These are phyloP conservation scores for Zootoca vivipara DNA, from an alignment of 2,113 vertebrate species.

Conservation along the genomic window DNA sequence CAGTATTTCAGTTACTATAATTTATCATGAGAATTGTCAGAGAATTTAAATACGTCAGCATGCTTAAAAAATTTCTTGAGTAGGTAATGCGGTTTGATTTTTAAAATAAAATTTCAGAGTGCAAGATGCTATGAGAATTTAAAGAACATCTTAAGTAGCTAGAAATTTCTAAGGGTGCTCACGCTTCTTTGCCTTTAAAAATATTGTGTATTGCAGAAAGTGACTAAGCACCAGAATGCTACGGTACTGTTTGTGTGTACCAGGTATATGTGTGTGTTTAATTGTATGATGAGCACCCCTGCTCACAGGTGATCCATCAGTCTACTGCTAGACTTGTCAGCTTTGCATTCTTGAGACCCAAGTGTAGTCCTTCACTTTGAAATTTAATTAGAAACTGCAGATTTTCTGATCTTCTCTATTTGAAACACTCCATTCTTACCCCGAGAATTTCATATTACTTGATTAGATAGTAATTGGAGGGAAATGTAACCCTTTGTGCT, in stretches of 20 bases:
- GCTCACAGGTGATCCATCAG: constrained; percentile 30
- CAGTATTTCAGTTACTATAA: background rate
- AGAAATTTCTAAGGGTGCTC: background rate
- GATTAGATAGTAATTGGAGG: background rate
- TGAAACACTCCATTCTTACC: background rate
- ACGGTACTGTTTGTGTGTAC: constrained; percentile 11
- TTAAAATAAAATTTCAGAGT: background rate
- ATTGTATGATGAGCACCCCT: constrained; percentile 24
- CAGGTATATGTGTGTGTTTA: constrained; percentile 24
- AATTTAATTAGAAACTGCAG: background rate
- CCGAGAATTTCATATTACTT: background rate
- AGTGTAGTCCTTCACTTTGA: background rate
- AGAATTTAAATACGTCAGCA: constrained; percentile 1
- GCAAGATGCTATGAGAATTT: background rate
- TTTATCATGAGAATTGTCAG: constrained; percentile 20
- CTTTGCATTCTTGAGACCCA: background rate
- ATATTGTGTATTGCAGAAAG: background rate
- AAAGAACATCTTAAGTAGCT: background rate
- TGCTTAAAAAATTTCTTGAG: background rate
- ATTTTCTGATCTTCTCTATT: background rate
- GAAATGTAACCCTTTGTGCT: background rate
- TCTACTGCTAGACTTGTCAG: constrained; percentile 27
- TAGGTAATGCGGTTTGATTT: constrained; percentile 9
- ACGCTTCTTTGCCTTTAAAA: background rate
- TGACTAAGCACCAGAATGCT: background rate